Evolutionary conservation across 2,113 vertebrate species (phyloP), one percentile per base, ranked within the genome.

Genomic region (Gymnocephalus cernua): DNA sequence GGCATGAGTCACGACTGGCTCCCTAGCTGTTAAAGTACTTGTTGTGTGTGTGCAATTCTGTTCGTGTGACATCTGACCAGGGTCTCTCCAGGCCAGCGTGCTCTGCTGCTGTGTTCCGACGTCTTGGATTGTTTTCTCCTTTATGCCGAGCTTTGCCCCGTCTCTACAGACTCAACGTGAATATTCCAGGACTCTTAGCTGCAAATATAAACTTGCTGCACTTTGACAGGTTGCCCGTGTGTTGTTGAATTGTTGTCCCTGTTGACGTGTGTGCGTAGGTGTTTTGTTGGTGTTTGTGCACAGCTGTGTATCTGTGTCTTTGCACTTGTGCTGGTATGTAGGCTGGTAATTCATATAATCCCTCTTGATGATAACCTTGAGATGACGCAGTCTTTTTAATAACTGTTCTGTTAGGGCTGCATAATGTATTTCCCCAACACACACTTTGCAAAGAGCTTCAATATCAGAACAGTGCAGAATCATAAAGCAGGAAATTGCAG

Each of bases 1-100:
- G 58, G 71, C 80, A 74, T 86, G 92, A 91, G 80, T 93, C 90
- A 92, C 53, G 63, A 67, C 74, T 64, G 53, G 77, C 81, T 54
- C 84, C 67, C 41, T 54, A 59, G 56, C 45, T 75, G 80, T 79
- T 41, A 72, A 75, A 70, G 16, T 41, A n/a, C 44, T 70, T 61
- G 68, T 64, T 21, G 69, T n/a, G 53, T 29, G 72, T 38, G 63
- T 25, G 72, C 14, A 29, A 62, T 47, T 64, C 6, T 64, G 44
- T 51, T 2, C 5, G 47, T 32, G 27, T 68, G 59, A 68, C 80
- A 81, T 87, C 84, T 81, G 73, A 74, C 23, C 41, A 32, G 21
- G 53, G 38, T 64, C 77, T 71, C 82, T 83, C n/a, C 18, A 66
- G 75, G 77, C 23, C 48, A 69, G 45, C 48, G 27, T 75, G 61